Evolutionary conservation across 1,140 invertebrate genomes (phyloP), one percentile per base, ranked within the genome.

Genomic region (Hormaphis cornu): DNA sequence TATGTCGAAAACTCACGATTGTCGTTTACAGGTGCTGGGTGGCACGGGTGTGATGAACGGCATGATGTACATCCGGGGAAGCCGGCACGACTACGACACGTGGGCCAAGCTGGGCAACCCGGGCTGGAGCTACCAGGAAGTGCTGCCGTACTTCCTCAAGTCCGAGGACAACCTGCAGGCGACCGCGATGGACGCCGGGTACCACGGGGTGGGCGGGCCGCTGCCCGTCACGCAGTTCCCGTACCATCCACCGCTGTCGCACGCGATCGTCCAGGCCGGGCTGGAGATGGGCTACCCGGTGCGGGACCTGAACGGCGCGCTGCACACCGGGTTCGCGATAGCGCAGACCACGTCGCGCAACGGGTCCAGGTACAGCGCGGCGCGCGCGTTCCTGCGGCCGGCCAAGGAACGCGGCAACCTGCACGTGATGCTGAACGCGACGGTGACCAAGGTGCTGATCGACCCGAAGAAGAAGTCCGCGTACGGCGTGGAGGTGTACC

Each of bases 41-140:
- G 95, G 95, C 2, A 95, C 91, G 1, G 94, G 92, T 28, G 91
- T 93, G 0, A 85, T 98, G 79, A 98, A 98, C 77, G 93, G 93
- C 2, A 97, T 98, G 94, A 93, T 93, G 79, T 97, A 98, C 77
- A 93, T 97, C 70, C 82, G 95, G 54, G 95, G 95, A 2, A 90
- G 93, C 74, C 84, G 87, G 10, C 86, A 86, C 73, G 95, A 98
- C 78, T 98, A 89, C 78, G 91, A 98, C 76, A 81, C 86, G 53
- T 98, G 95, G 95, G 89, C 89, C 8, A 83, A 81, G 6, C 80
- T 87, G 53, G 95, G 95, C 2, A 93, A 91, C 74, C 80, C 84
- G 3, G 92, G 92, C 26, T 98, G 95, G 95, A 86, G 87, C 20
- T 97, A 91, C 77, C 84, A 90, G 35, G 90, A 94, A 22, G 89